These are phyloP conservation scores for Scomber colias DNA, from an alignment of 2,113 vertebrate species.

Conservation along the genomic window DNA sequence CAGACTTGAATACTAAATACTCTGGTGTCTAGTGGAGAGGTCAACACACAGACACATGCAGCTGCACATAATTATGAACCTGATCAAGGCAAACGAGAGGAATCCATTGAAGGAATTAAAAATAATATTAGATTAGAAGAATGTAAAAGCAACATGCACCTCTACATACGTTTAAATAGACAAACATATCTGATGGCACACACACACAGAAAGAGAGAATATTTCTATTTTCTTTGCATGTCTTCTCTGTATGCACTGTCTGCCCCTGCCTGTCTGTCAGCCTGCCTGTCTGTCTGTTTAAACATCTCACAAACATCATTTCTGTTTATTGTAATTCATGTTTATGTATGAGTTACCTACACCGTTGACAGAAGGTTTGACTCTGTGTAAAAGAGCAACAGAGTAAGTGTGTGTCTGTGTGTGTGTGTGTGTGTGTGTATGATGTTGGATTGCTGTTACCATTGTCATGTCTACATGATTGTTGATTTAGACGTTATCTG, in stretches of 20 bases:
- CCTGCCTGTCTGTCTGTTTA: conserved; percentile 42
- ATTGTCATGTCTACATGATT: conserved; percentile 15
- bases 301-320: conserved; percentile 51
- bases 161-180: background rate
- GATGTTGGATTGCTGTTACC: conserved; percentile 16
- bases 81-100: conserved; percentile 40
- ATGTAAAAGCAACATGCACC: background rate
- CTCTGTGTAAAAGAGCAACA: background rate
- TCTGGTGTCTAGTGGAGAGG: conserved; percentile 63
- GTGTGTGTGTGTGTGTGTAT: background rate
- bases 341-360: conserved; percentile 66
- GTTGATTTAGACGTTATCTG: conserved; percentile 30
- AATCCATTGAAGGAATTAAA: conserved; percentile 12
- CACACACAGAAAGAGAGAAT: background rate
- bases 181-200: conserved; percentile 4
- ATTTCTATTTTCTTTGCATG: background rate
- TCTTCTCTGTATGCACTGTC: conserved; percentile 32
- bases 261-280: conserved; percentile 13
- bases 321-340: conserved; percentile 58
- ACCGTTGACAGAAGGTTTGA: conserved; percentile 37
- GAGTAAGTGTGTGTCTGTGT: background rate
- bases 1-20: conserved; percentile 70
- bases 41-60: conserved; percentile 57
- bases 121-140: conserved; percentile 1
- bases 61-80: conserved; percentile 65